phyloP scores from a whole-genome alignment of 2,797 vertebrate species.

The Esox masquinongy region DNA sequence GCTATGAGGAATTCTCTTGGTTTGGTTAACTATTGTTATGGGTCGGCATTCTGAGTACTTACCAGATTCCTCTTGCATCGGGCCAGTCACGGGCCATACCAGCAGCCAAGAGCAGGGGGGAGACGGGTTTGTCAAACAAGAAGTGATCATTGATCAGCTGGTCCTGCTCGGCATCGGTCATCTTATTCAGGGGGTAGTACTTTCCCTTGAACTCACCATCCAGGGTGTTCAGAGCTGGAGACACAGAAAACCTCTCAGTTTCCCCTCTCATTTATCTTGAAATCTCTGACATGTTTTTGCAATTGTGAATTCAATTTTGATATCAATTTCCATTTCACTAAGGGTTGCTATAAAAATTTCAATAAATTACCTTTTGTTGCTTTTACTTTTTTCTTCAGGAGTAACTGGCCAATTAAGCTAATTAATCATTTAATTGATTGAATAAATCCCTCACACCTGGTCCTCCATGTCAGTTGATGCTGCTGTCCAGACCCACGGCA shows the following conservation, averaged over 20 bases:
- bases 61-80: slow-evolving; percentile 85
- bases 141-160: slow-evolving; percentile 86
- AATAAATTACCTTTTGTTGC: background rate
- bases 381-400: too few species aligned
- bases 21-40: background rate
- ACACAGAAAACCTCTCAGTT: background rate
- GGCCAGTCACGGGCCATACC: slow-evolving; percentile 89
- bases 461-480: too few species aligned
- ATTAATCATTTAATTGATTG: too few species aligned
- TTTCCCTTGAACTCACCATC: slow-evolving; percentile 84
- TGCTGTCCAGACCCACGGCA: background rate
- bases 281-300: background rate
- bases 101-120: slow-evolving; percentile 81
- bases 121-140: slow-evolving; percentile 86
- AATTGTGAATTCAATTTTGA: background rate
- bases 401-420: too few species aligned
- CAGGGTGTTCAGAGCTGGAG: slow-evolving; percentile 79
- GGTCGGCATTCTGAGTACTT: slow-evolving; percentile 37
- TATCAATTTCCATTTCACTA: background rate
- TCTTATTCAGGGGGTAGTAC: slow-evolving; percentile 83
- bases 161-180: slow-evolving; percentile 83
- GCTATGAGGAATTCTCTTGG: background rate
- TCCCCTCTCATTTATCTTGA: too few species aligned
- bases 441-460: too few species aligned
- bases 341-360: too few species aligned